Base-by-base conservation (phyloP, 2,797 vertebrate species). In the Eremophila alpestris region DNA sequence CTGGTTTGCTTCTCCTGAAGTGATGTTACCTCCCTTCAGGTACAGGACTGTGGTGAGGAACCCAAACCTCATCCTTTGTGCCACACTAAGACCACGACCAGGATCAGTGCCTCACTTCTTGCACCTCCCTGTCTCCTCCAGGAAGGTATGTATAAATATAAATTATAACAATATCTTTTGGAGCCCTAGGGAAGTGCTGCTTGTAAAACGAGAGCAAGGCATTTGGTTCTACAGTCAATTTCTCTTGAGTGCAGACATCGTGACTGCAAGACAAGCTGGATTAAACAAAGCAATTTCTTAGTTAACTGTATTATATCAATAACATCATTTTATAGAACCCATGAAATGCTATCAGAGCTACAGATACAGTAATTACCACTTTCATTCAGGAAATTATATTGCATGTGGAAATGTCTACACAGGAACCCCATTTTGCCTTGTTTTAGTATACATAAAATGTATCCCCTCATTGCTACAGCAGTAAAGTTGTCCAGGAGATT, bases 301-400 rank as follows among this genome's bases (percentile, higher is more conserved):
- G 49, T 58, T 95, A 95, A 87, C 80, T 78, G 13, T 51, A 75
- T 84, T 85, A 80, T 63, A 89, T 58, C 59, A 87, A 65, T 75
- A 87, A 29, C 34, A 68, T 68, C 63, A 58, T 52, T 83, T 94
- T 81, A 81, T 51, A 87, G 87, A 87, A 69, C 55, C 56, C 59
- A 73, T 38, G 45, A 69, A 86, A 79, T 21, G 48, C 21, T 60
- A 74, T 70, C 64, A 89, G 81, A 92, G 32, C 34, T 85, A 76
- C n/a, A 89, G 48, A 82, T 55, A 91, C 29, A 67, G 40, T 87
- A 94, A 94, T 85, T 92, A 87, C 71, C 90, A 64, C 56, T 87
- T 87, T 80, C 46, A 67, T 43, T 56, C 12, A 60, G 79, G 67
- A 93, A 84, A 89, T 85, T 71, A 68, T 30, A 67, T 27, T 68